Percentiles rank a stretch among this genome's conserved stretches.
Conservation (phyloP, 1,140 invertebrate species). For the Nixonia krombeini region DNA sequence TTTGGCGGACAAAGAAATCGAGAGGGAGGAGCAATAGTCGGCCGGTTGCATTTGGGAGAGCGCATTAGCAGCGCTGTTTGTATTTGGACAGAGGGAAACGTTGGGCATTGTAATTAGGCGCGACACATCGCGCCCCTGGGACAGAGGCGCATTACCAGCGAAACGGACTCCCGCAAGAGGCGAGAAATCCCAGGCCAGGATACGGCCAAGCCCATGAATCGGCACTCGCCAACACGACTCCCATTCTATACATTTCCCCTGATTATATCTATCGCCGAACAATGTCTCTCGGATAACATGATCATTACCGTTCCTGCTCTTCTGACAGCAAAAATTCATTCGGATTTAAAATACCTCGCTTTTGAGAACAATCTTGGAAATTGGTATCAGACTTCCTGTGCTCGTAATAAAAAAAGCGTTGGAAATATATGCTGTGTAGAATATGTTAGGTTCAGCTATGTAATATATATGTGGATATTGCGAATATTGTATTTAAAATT, state of each 20-base stretch:
- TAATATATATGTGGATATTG: too few species aligned
- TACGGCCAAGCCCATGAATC: slow-evolving; percentile 21
- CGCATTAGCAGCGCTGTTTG: slow-evolving; percentile 68
- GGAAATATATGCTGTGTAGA: too few species aligned
- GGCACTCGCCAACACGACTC: background rate
- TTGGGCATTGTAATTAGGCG: slow-evolving; percentile 69
- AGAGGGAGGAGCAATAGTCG: slow-evolving; percentile 45
- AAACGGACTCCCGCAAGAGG: slow-evolving; percentile 37
- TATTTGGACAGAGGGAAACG: slow-evolving; percentile 65
- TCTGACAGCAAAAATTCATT: too few species aligned
- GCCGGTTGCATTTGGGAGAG: slow-evolving; percentile 41
- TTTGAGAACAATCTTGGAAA: too few species aligned
- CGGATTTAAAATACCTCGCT: too few species aligned
- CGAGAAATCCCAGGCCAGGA: slow-evolving; percentile 43
- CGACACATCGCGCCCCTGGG: slow-evolving; percentile 67
- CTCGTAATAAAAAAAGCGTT: too few species aligned
- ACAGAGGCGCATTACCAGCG: slow-evolving; percentile 40
- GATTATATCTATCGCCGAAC: slow-evolving; percentile 37
- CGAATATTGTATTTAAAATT: too few species aligned
- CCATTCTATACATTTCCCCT: slow-evolving; percentile 21
- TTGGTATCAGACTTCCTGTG: too few species aligned
- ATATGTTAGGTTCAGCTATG: too few species aligned
- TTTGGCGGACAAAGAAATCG: slow-evolving; percentile 1
- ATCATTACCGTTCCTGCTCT: too few species aligned
- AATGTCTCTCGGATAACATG: background rate